Evolutionary conservation across 2,113 vertebrate species (phyloP).

Genomic region (Setophaga kirtlandii): DNA sequence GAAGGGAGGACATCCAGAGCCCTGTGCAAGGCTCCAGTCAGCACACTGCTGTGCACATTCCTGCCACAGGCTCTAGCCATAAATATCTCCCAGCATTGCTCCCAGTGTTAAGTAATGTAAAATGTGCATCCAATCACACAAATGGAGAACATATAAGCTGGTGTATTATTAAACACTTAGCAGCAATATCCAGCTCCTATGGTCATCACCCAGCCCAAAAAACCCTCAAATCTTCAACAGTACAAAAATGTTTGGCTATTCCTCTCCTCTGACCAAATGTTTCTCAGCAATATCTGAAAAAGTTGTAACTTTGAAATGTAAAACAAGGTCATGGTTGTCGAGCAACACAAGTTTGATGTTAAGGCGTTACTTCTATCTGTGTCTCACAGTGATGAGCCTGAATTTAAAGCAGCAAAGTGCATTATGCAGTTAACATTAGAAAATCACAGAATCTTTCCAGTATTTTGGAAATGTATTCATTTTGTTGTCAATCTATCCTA

Average conservation of each 20-base stretch:
- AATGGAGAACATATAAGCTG: not conserved
- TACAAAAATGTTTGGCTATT: not conserved
- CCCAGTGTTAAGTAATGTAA: not conserved
- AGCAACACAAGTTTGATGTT: not conserved
- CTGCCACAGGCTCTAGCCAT: not conserved
- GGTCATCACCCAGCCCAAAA: not conserved
- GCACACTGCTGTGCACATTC: fast-evolving
- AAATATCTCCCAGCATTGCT: not conserved
- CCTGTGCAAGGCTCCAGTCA: fast-evolving
- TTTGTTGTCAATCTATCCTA: not conserved
- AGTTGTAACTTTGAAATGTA: not conserved
- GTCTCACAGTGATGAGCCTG: not conserved
- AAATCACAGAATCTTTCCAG: not conserved
- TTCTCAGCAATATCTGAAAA: not conserved
- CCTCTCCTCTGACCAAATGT: not conserved
- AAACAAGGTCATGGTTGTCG: not conserved
- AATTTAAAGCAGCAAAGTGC: not conserved
- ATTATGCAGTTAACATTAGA: not conserved
- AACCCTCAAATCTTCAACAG: fast-evolving
- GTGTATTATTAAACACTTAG: not conserved
- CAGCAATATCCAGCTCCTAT: not conserved
- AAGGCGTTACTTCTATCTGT: not conserved
- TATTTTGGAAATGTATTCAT: not conserved
- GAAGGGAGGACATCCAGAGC: not conserved
- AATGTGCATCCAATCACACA: not conserved